Evolutionary conservation across 2,113 vertebrate species (phyloP).

Genomic region (Passer domesticus): DNA sequence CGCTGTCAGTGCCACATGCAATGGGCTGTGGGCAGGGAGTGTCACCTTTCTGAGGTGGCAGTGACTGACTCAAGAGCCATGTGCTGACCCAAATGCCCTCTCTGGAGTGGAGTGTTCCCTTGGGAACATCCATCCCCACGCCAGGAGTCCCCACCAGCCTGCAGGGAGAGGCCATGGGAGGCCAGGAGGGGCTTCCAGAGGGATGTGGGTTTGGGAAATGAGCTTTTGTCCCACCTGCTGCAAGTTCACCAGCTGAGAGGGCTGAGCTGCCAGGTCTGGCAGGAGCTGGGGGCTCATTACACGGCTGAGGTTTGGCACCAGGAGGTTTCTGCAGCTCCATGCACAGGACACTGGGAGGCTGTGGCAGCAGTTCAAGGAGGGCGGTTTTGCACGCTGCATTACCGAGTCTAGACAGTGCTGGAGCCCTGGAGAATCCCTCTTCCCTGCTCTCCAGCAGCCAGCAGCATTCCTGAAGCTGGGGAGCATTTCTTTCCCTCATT

Average conservation of each 20-base stretch:
- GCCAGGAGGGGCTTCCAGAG: background rate
- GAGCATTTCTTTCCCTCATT: background rate
- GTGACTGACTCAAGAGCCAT: fast-evolving
- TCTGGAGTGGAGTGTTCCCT: background rate
- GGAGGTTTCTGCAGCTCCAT: background rate
- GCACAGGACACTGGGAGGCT: background rate
- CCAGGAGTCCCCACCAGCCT: fast-evolving
- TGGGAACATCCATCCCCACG: background rate
- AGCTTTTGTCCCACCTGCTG: background rate
- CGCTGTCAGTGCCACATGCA: background rate
- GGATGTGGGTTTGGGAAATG: background rate
- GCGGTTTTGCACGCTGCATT: background rate
- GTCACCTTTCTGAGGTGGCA: background rate
- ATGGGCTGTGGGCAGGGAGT: fast-evolving
- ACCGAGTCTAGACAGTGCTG: background rate
- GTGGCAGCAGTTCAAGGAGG: background rate
- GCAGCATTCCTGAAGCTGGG: background rate
- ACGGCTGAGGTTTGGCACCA: background rate
- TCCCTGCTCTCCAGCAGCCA: background rate
- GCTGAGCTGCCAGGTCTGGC: background rate
- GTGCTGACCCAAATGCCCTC: background rate
- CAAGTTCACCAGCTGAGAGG: background rate
- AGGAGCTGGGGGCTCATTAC: background rate
- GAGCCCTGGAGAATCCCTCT: background rate
- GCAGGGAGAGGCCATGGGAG: fast-evolving